These are phyloP conservation scores for Anhinga rufa DNA, from an alignment of 2,113 vertebrate species.

Conservation along the genomic window DNA sequence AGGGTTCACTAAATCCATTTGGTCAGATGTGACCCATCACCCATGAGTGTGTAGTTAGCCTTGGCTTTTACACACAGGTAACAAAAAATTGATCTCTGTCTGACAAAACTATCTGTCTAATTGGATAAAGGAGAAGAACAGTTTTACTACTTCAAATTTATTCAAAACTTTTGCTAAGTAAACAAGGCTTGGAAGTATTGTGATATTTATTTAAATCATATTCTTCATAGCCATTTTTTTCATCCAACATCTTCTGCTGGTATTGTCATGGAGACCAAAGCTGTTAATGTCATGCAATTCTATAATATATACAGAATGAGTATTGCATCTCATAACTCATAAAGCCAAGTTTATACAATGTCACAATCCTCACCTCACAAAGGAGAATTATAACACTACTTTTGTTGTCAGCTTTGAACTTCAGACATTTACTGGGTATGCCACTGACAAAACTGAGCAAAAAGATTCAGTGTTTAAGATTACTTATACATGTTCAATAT, in stretches of 20 bases:
- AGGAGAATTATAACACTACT: not conserved
- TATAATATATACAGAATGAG: conserved; percentile 6
- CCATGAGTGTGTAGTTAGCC: not conserved
- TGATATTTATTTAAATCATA: not conserved
- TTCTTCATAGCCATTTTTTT: not conserved
- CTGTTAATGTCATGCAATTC: not conserved
- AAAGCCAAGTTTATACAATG: not conserved
- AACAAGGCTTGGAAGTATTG: not conserved
- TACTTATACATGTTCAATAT: conserved; percentile 4
- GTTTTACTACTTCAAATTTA: not conserved
- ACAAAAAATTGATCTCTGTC: not conserved
- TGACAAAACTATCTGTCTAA: not conserved
- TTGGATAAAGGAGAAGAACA: not conserved
- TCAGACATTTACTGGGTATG: not conserved
- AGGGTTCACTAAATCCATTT: not conserved
- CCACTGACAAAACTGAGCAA: not conserved
- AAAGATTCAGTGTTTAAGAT: not conserved
- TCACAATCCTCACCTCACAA: not conserved
- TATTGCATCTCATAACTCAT: not conserved
- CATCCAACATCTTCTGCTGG: not conserved
- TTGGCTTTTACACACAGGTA: not conserved
- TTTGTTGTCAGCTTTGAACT: conserved; percentile 2
- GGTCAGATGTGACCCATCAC: not conserved
- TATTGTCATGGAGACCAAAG: conserved; percentile 48
- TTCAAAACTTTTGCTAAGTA: not conserved